Conservation (phyloP, 23 tunicate genomes). For the Trididemnum nubilum region DNA sequence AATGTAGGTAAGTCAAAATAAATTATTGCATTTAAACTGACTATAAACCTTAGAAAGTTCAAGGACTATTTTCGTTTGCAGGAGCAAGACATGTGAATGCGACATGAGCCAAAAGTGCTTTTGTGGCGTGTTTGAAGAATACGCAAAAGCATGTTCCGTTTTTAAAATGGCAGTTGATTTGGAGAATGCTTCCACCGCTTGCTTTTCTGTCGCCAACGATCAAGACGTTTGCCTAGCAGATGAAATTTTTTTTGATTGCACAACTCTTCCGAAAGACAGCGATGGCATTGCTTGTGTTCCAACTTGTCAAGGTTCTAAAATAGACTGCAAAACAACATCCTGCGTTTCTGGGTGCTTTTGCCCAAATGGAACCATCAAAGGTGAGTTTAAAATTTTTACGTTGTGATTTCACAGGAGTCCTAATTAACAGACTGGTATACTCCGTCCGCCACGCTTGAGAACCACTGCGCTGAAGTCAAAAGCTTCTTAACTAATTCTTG, state of each 20-base stretch:
- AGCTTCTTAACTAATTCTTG: too few species aligned
- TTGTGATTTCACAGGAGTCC: too few species aligned
- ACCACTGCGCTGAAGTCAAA: too few species aligned
- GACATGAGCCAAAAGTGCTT: constrained; percentile 42
- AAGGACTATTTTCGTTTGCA: too few species aligned
- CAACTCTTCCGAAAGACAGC: constrained; percentile 25
- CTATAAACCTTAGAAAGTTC: too few species aligned
- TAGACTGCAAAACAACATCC: constrained; percentile 37
- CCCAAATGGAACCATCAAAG: constrained; percentile 69
- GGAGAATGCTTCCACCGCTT: constrained; percentile 57
- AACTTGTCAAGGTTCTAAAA: constrained; percentile 60
- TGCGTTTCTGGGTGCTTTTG: constrained; percentile 90
- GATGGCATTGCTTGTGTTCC: constrained; percentile 66
- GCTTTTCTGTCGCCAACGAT: constrained; percentile 45
- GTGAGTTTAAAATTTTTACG: too few species aligned
- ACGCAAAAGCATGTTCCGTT: constrained; percentile 58
- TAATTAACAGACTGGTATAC: too few species aligned
- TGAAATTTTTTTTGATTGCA: constrained; percentile 61
- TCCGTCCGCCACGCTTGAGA: too few species aligned
- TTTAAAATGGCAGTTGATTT: constrained; percentile 52
- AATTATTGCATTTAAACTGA: too few species aligned
- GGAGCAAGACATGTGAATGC: constrained; percentile 81
- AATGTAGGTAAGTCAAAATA: constrained; percentile 71
- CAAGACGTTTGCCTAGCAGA: constrained; percentile 33
- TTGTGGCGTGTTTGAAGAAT: constrained; percentile 74